phyloP scores from a whole-genome alignment of 2,797 vertebrate species.

The Ptychobarbus kaznakovi region DNA sequence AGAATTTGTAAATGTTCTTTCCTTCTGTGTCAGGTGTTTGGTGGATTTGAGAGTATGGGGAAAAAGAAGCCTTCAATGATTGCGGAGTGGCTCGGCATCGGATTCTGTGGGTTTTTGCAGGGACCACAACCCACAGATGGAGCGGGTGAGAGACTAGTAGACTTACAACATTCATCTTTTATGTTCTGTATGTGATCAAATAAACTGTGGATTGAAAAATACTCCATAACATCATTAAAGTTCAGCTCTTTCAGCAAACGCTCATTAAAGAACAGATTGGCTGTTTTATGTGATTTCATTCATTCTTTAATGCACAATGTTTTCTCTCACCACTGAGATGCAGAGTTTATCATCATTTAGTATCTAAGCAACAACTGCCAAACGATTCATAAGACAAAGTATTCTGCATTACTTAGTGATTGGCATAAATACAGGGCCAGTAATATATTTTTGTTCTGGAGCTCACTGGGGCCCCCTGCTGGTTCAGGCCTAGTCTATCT shows the following conservation, averaged over 20 bases:
- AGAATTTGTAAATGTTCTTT: neutral
- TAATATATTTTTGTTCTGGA: neutral
- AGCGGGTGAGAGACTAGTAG: conserved; percentile 73
- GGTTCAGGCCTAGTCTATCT: neutral
- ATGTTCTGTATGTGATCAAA: neutral
- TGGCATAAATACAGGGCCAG: neutral
- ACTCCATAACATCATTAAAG: neutral
- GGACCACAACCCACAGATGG: conserved; percentile 66
- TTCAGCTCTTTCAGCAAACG: neutral
- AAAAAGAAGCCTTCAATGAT: conserved; percentile 74
- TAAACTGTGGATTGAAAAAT: neutral
- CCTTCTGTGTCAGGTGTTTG: conserved; percentile 63
- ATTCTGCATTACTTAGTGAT: neutral
- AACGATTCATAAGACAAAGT: neutral
- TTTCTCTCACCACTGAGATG: neutral
- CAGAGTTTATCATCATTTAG: neutral
- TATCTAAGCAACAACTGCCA: too few relatives aligned
- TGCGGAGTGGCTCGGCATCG: conserved; percentile 88
- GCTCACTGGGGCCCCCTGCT: neutral
- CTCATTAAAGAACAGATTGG: neutral
- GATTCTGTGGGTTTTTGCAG: conserved; percentile 71
- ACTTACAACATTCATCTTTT: neutral
- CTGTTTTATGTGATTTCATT: too few relatives aligned
- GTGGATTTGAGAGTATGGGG: conserved; percentile 59
- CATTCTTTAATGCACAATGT: too few relatives aligned